Percentiles rank a stretch among this genome's conserved stretches.
Conservation (phyloP, 1,140 invertebrate species). For the Euwallacea similis region DNA sequence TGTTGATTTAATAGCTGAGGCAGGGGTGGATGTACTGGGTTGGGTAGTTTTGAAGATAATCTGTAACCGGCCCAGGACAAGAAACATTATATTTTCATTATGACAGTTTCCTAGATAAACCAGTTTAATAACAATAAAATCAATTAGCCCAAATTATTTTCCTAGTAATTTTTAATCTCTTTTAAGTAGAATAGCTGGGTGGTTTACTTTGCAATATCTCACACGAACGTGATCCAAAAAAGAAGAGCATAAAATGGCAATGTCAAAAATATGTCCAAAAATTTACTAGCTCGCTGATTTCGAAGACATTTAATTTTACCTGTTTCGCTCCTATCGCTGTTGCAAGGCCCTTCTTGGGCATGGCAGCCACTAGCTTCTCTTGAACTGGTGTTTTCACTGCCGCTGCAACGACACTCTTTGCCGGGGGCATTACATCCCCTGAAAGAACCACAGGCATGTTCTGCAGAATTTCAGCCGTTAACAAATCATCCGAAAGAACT, state of each 20-base stretch:
- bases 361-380: neutral
- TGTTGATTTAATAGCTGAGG: neutral
- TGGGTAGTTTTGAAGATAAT: conserved; percentile 30
- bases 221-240: neutral
- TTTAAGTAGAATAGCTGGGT: too few species aligned
- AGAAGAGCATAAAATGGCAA: too few species aligned
- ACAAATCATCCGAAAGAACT: conserved; percentile 67
- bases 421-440: conserved; percentile 6
- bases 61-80: neutral
- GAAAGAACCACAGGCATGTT: conserved; percentile 66
- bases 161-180: too few species aligned
- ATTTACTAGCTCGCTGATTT: neutral
- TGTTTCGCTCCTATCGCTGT: conserved; percentile 12
- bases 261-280: too few species aligned
- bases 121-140: too few species aligned
- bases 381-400: neutral
- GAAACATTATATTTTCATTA: too few species aligned
- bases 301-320: neutral
- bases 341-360: conserved; percentile 12
- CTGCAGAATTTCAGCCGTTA: conserved; percentile 63
- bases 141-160: too few species aligned
- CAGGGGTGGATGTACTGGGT: neutral
- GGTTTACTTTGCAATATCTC: too few species aligned
- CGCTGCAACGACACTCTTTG: neutral
- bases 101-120: too few species aligned